Base-by-base conservation (phyloP, 2,797 vertebrate species). In the Eidolon dupreanum region DNA sequence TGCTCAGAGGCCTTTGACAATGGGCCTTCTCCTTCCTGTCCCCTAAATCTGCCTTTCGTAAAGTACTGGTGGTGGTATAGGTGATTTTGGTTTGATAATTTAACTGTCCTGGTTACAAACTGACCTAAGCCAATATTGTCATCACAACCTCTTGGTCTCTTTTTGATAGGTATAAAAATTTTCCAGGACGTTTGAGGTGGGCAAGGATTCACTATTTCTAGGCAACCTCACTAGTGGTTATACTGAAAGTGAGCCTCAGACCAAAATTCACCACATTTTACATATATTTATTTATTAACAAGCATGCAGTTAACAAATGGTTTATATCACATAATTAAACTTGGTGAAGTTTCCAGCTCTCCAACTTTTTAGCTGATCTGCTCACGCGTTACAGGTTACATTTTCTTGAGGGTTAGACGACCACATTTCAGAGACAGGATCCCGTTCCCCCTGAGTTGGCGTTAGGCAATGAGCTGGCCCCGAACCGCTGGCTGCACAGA, bases 361-460 rank as follows among this genome's bases (percentile, higher is more conserved):
- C 75, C 31, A 33, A 13, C 5, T 26, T 90, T 61, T 75, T 33
- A 88, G 66, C 22, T 46, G 22, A 55, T 51, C 57, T 88, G 74
- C 26, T 88, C 38, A 31, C n/a, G 33, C 0, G 0, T 31, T 24
- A 43, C 43, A 51, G 31, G 63, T 10, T 55, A 66, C 6, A 1
- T 33, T 93, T 90, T 93, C 92, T 55, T 26, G 46, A 78, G 65
- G 38, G 46, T 66, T 12, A 78, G 20, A 90, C 36, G 43, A 73
- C n/a, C 24, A 74, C 20, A 57, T 38, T 57, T 90, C 83, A 65
- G 74, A 88, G 74, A 36, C 61, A 20, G 83, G 36, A 53, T 31
- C 65, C 53, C 43, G n/a, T 82, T 61, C 5, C 4, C 22, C 43
- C 4, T 17, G 4, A 17, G 36, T 57, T 63, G 41, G 0, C 19